These are phyloP conservation scores for Achroia grisella DNA, from an alignment of 1,140 invertebrate species.

Conservation along the genomic window DNA sequence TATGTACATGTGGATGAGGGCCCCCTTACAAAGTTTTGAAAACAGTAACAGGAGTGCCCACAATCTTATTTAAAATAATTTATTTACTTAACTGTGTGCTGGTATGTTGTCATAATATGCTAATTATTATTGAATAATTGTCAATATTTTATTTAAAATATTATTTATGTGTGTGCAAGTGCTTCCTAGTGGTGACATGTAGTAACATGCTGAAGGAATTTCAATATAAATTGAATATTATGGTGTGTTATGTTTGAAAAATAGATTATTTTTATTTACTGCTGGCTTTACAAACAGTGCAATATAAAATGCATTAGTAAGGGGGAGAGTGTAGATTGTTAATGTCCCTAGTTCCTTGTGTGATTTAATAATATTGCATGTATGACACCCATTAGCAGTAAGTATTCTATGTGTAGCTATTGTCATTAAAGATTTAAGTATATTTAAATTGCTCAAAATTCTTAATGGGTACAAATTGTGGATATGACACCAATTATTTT, in stretches of 20 bases:
- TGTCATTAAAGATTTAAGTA: constrained; percentile 15
- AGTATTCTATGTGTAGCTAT: constrained; percentile 17
- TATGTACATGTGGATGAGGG: constrained; percentile 33
- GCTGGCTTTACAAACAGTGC: no score
- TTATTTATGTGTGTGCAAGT: no score
- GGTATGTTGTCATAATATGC: no score
- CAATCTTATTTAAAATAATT: background rate
- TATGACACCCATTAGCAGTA: constrained; percentile 18
- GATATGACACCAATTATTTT: background rate
- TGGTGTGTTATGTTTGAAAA: no score
- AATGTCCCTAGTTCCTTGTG: constrained; percentile 49
- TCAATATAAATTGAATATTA: no score
- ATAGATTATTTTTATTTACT: no score
- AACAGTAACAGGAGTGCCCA: background rate
- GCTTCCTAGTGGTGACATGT: no score
- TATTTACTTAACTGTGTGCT: background rate
- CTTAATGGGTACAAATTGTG: constrained; percentile 26
- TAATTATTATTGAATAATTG: no score
- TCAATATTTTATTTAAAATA: no score
- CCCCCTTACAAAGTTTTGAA: constrained; percentile 2
- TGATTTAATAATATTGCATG: constrained; percentile 37
- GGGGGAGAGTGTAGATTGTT: constrained; percentile 25
- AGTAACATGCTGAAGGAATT: no score
- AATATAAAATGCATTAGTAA: background rate
- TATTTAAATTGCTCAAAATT: constrained; percentile 34